These are phyloP conservation scores for Loxodonta africana DNA, from an alignment of 2,113 vertebrate genomes.

Conservation along the genomic window DNA sequence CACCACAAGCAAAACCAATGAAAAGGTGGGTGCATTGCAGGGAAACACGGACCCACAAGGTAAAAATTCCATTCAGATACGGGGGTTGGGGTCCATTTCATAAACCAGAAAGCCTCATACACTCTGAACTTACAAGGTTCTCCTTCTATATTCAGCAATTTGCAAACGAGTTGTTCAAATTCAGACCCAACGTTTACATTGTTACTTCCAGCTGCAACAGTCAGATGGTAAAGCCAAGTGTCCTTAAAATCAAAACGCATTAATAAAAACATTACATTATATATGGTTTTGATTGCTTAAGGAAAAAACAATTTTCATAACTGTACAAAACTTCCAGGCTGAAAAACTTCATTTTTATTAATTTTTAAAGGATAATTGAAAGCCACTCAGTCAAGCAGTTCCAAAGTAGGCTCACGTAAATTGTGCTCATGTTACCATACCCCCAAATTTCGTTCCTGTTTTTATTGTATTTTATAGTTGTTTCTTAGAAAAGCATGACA, in stretches of 20 bases:
- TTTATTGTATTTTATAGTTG: conserved; percentile 7
- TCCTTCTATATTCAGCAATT: conserved; percentile 93
- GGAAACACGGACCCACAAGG: background rate
- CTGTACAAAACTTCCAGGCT: background rate
- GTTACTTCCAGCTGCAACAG: conserved; percentile 94
- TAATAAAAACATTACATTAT: conserved; percentile 23
- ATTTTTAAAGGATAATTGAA: conserved; percentile 56
- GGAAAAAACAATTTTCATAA: conserved; percentile 23
- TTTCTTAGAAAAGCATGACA: conserved; percentile 44
- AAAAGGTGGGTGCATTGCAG: background rate
- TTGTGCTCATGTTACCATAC: background rate
- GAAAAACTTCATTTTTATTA: background rate
- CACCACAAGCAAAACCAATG: background rate
- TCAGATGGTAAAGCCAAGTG: conserved; percentile 97
- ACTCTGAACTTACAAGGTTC: conserved; percentile 92
- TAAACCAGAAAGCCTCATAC: background rate
- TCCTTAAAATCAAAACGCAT: conserved; percentile 89
- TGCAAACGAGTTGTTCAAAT: conserved; percentile 97
- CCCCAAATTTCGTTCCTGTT: background rate
- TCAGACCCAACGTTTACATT: conserved; percentile 95
- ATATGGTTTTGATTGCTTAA: background rate
- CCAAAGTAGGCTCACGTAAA: conserved; percentile 18
- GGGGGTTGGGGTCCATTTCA: background rate
- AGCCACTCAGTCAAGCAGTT: background rate
- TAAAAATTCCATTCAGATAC: background rate